Base-by-base conservation (phyloP, 2,113 vertebrate species). In the Halichoeres trimaculatus region DNA sequence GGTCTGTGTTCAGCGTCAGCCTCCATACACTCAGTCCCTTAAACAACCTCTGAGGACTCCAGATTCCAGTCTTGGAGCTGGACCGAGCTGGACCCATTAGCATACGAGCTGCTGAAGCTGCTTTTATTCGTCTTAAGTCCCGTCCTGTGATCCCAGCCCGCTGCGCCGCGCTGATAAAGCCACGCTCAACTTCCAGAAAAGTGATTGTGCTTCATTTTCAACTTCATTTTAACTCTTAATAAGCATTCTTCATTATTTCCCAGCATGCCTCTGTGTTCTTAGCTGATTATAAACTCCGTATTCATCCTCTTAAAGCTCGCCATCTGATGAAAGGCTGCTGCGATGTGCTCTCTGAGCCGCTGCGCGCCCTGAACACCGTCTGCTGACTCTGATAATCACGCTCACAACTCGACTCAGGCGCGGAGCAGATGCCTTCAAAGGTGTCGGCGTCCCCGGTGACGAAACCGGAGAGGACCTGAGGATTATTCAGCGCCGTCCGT, bases 351-450 rank as follows among this genome's bases (percentile, higher is more conserved):
- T 40, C 23, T 23, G 60, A 6, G n/a, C 73, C 35, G 22, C 60
- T 40, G 62, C 13, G 43, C 80, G 30, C 74, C 59, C 63, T 23
- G n/a, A 14, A 11, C 59, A n/a, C 63, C 20, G 53, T 66, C 52
- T 76, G 53, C 45, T 60, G 56, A 68, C 75, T 72, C 47, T 22
- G 40, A 78, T 82, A 63, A 77, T 89, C 43, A 59, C 50, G 52
- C 38, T 77, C 59, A 1, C 45, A 61, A 36, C 73, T 67, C 35
- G 6, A 67, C 48, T 24, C 61, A 68, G 23, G 72, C 61, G n/a
- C 22, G 10, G 41, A 84, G 66, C 86, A 88, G 84, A 85, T 77
- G 86, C 70, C 85, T 84, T 76, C 57, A 83, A 78, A 87, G 85
- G 83, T 83, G 72, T 76, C 78, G 81, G 16, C 17, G 47, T 79